Percentiles rank a stretch among this genome's conserved stretches.
Conservation (phyloP, 2,797 vertebrate genomes). For the Aplochiton taeniatus region DNA sequence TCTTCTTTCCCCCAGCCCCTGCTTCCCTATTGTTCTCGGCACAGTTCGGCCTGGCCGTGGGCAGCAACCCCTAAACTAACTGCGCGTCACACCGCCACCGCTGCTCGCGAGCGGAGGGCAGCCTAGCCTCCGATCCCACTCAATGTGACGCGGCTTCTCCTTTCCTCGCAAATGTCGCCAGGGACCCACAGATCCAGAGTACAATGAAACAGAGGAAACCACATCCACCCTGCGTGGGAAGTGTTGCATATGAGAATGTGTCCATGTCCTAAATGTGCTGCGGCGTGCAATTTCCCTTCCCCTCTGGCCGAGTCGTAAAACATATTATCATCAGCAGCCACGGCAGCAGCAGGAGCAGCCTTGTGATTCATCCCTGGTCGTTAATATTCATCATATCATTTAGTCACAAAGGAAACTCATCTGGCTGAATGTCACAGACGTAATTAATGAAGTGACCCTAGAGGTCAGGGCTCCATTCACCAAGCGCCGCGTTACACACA, state of each 20-base stretch:
- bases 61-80: conserved; percentile 11
- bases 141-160: no score
- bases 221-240: conserved; percentile 6
- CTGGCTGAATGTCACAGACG: conserved; percentile 86
- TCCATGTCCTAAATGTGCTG: conserved; percentile 69
- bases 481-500: conserved; percentile 71
- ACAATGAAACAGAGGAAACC: no score
- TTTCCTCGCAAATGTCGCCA: no score
- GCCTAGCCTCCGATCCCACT: no score
- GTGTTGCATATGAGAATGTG: conserved; percentile 63
- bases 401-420: conserved; percentile 86
- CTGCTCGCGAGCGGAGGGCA: not conserved
- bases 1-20: conserved; percentile 56
- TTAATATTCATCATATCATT: conserved; percentile 87
- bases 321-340: conserved; percentile 73
- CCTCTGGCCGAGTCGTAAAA: conserved; percentile 71
- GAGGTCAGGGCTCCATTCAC: conserved; percentile 77
- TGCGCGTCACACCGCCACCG: no score
- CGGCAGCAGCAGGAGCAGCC: conserved; percentile 70
- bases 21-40: conserved; percentile 56
- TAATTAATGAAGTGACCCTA: conserved; percentile 85
- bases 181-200: no score
- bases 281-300: conserved; percentile 69
- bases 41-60: conserved; percentile 30
- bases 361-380: conserved; percentile 78